Percentiles rank a stretch among this genome's conserved stretches.
phyloP scores from a whole-genome alignment of 2,113 vertebrate species.

The Serilophus lunatus region DNA sequence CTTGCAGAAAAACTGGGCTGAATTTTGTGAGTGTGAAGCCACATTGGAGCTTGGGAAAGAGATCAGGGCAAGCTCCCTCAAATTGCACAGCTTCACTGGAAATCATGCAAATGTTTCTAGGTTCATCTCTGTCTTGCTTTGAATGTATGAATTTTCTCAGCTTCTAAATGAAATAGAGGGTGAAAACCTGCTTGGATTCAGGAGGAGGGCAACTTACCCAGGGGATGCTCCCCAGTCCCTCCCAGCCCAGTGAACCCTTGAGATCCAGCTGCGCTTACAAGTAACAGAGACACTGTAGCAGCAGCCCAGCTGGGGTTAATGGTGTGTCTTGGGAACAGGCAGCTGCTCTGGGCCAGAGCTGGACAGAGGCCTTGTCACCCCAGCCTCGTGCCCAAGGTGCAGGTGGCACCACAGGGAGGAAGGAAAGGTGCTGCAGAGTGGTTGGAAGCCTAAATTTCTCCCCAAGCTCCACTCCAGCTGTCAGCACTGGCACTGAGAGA shows the following conservation, averaged over 20 bases:
- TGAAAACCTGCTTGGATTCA: neutral
- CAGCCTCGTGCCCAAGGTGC: neutral
- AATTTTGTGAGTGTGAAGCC: neutral
- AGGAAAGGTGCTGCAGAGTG: neutral
- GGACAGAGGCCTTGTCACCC: neutral
- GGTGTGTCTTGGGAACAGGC: neutral
- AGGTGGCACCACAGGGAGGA: neutral
- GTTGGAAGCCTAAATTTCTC: neutral
- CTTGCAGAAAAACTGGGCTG: neutral
- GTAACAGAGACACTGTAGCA: neutral
- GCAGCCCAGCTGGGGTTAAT: neutral
- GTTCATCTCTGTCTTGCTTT: neutral
- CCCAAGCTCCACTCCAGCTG: neutral
- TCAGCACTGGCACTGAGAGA: neutral
- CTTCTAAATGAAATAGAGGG: neutral
- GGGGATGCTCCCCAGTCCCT: neutral
- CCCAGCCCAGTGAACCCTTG: accelerated
- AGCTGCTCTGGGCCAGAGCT: neutral
- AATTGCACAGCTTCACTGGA: neutral
- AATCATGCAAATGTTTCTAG: neutral
- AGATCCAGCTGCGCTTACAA: neutral
- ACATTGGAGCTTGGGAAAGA: neutral
- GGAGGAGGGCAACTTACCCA: neutral
- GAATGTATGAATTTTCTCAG: neutral
- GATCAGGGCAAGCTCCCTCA: neutral